phyloP scores from a whole-genome alignment of 1,140 invertebrate species.

The Papilio dardanus region DNA sequence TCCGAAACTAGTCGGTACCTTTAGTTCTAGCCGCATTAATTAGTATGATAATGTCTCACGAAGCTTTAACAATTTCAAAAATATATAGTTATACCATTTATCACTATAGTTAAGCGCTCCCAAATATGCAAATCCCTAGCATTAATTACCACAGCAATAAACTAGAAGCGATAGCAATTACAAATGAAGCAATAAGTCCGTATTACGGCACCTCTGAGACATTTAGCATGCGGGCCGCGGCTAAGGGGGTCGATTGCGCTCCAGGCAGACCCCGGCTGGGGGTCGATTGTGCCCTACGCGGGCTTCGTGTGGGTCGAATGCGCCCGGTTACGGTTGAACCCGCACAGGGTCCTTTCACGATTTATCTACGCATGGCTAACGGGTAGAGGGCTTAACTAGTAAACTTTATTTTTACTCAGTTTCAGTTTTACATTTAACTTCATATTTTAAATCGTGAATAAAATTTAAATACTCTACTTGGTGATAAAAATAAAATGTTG shows the following conservation, averaged over 20 bases:
- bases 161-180: slow-evolving; percentile 28
- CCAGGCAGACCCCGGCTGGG: too few species aligned
- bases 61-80: too few species aligned
- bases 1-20: too few species aligned
- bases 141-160: slow-evolving; percentile 21
- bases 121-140: slow-evolving; percentile 16
- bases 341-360: not conserved
- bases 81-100: too few species aligned
- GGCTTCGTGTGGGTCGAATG: not conserved
- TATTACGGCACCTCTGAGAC: slow-evolving; percentile 22
- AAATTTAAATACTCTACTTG: too few species aligned
- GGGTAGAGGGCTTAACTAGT: not conserved
- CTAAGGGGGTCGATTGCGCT: too few species aligned
- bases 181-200: slow-evolving; percentile 27
- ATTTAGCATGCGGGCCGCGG: slow-evolving; percentile 14
- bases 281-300: not conserved
- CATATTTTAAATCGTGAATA: too few species aligned
- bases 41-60: too few species aligned
- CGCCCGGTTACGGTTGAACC: not conserved
- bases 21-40: too few species aligned
- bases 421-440: not conserved
- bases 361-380: slow-evolving; percentile 1
- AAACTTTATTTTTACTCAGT: not conserved
- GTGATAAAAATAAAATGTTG: too few species aligned
- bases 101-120: not conserved